Evolutionary conservation across 2,113 vertebrate species (phyloP), one percentile per base, ranked within the genome.

Genomic region (Fukomys damarensis): DNA sequence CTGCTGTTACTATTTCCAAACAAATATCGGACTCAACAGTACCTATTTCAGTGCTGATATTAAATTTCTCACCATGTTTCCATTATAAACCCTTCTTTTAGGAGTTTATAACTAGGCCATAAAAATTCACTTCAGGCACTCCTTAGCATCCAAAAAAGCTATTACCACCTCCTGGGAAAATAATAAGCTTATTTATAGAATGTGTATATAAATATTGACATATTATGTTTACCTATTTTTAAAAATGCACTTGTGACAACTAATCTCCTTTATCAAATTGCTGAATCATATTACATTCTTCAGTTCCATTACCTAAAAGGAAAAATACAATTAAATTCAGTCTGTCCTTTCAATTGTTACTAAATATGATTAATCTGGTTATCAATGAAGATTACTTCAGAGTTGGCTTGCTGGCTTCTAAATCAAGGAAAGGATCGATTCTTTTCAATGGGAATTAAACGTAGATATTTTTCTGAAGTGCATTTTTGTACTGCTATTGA

Each of bases 131-230:
- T 97, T 96, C 93, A 91, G 52, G 65, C 7, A 74, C 66, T 92
- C 26, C 65, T 91, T 66, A 61, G 83, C 70, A 96, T 96, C 79
- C 76, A 97, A 95, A 96, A 97, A 96, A 82, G 96, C 95, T 96
- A 96, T 97, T 97, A 96, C 2, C 79, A 61, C 17, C 93, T 96
- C 90, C 88, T 46, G 32, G 82, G 94, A 90, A 98, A 98, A 96
- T 87, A 97, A 96, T 86, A 94, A 81, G 77, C 86, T 89, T 95
- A 98, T 97, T 98, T 98, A 97, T 96, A 95, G 95, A 97, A 95
- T 70, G 16, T 43, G 86, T 96, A 77, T 89, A 96, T 94, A 96
- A 91, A 93, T 97, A 96, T 93, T 94, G 79, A 97, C 91, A 94
- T 82, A 84, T 76, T 85, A 12, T 91, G 56, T 91, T 93, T 93